Evolutionary conservation across 2,797 vertebrate species (phyloP).

Genomic region (Poeciliopsis paucimaculata): DNA sequence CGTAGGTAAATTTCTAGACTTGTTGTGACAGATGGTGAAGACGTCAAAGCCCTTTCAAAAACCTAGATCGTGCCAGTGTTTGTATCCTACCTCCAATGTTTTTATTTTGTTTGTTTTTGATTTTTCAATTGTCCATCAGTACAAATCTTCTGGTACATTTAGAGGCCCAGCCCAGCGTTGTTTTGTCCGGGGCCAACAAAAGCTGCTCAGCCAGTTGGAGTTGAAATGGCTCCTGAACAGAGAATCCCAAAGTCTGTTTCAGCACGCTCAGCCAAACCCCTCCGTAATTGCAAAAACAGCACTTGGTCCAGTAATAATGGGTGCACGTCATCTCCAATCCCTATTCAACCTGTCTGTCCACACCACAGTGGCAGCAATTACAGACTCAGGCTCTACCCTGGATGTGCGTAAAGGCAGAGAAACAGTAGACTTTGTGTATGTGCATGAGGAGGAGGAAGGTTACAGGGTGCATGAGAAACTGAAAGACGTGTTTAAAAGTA

Average conservation of each 20-base stretch:
- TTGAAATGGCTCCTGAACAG: constrained; percentile 77
- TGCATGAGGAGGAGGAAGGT: constrained; percentile 28
- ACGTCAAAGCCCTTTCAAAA: neutral
- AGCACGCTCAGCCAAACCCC: constrained; percentile 80
- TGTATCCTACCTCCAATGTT: neutral
- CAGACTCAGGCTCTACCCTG: constrained; percentile 66
- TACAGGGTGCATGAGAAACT: constrained; percentile 48
- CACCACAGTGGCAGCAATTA: constrained; percentile 80
- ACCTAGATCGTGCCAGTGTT: neutral
- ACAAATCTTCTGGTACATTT: constrained; percentile 20
- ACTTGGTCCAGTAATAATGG: constrained; percentile 83
- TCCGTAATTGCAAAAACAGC: constrained; percentile 83
- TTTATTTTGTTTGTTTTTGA: neutral
- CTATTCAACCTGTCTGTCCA: constrained; percentile 75
- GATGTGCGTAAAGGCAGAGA: constrained; percentile 61
- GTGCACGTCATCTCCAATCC: constrained; percentile 83
- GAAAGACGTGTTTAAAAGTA: constrained; percentile 38
- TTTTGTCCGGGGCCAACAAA: constrained; percentile 60
- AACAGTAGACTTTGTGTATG: constrained; percentile 55
- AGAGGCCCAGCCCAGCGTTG: constrained; percentile 45
- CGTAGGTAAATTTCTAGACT: neutral
- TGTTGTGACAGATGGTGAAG: neutral
- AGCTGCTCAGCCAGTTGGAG: constrained; percentile 75
- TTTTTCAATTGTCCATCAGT: constrained; percentile 30
- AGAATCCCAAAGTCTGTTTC: constrained; percentile 74